Base-by-base conservation (phyloP, 2,797 vertebrate genomes). In the Poecilia velifera region DNA sequence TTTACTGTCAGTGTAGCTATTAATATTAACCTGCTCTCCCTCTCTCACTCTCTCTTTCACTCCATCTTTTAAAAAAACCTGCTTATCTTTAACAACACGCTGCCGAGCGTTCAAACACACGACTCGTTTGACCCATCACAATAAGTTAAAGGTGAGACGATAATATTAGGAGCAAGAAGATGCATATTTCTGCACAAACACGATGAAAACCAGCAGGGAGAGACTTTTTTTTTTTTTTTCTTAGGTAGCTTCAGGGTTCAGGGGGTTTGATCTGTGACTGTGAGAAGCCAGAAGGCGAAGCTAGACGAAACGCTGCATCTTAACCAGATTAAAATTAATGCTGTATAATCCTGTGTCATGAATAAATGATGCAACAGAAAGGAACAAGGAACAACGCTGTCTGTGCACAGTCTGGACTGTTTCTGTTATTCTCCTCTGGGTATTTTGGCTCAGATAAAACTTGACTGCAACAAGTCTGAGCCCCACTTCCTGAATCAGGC, bases 1-100 rank as follows among this genome's bases (percentile, higher is more conserved):
- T 92, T 96, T 96, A 96, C 94, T 95, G 95, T 96, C 93, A 95
- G 82, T 13, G 83, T 46, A 74, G 92, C 95, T 96, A 96, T 96
- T 95, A 96, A 96, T 96, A 96, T 92, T 91, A 91, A 79, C 87
- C 76, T 76, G 76, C 68, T 87, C 83, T 89, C 77, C 86, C 80
- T 72, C 66, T 76, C 84, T 86, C 72, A 43, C 85, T 83, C 83
- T 84, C 84, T 90, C 81, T 86, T 84, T 87, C 57, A 76, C 84
- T 84, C 77, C 74, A 57, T 88, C 82, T 85, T 82, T 82, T 80
- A 25, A 77, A 79, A 82, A 79, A 84, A 76, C 73, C 76, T 84
- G 62, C 66, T 46, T 82, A 62, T 82, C 62, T 86, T 82, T 75
- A 72, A 62, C n/a, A 79, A 82, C 74, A 86, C 79, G 64, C 71